Evolutionary conservation across 2,797 vertebrate species (phyloP).

Genomic region (Monodelphis domestica): DNA sequence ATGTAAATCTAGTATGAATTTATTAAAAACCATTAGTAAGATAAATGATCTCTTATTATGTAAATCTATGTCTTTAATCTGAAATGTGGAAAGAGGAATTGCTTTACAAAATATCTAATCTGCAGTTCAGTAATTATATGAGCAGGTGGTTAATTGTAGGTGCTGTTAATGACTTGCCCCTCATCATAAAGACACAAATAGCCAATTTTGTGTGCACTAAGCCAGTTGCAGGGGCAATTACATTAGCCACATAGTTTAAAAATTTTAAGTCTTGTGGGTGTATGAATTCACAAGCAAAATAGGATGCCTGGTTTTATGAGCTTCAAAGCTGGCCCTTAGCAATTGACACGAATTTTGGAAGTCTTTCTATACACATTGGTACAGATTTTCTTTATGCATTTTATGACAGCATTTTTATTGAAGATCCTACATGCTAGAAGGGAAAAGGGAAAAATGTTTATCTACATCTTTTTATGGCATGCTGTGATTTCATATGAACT

Average conservation of each 20-base stretch:
- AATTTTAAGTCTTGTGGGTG: conserved; percentile 12
- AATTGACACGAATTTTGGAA: conserved; percentile 13
- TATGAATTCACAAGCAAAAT: conserved; percentile 33
- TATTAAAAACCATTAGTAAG: conserved; percentile 76
- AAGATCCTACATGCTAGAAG: background rate
- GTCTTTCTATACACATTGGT: conserved; percentile 19
- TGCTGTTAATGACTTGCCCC: conserved; percentile 51
- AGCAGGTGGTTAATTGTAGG: conserved; percentile 76
- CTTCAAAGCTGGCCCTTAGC: conserved; percentile 27
- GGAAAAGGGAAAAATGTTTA: conserved; percentile 22
- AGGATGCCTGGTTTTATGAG: conserved; percentile 1
- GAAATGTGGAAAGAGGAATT: conserved; percentile 60
- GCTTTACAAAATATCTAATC: conserved; percentile 72
- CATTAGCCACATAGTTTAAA: conserved; percentile 42
- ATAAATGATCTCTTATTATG: conserved; percentile 78
- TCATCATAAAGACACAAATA: conserved; percentile 58
- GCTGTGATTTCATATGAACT: background rate
- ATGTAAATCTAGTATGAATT: conserved; percentile 72
- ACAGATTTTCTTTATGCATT: conserved; percentile 12
- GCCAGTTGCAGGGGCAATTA: conserved; percentile 18
- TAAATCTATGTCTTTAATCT: conserved; percentile 77
- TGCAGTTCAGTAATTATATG: conserved; percentile 64
- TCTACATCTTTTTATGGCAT: conserved; percentile 2
- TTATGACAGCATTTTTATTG: conserved; percentile 36
- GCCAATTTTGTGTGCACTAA: conserved; percentile 39